Percentiles rank a stretch among this genome's conserved stretches.
Evolutionary conservation across 2,113 vertebrate species (phyloP).

Genomic region (Cryptomyrus ogoouensis): DNA sequence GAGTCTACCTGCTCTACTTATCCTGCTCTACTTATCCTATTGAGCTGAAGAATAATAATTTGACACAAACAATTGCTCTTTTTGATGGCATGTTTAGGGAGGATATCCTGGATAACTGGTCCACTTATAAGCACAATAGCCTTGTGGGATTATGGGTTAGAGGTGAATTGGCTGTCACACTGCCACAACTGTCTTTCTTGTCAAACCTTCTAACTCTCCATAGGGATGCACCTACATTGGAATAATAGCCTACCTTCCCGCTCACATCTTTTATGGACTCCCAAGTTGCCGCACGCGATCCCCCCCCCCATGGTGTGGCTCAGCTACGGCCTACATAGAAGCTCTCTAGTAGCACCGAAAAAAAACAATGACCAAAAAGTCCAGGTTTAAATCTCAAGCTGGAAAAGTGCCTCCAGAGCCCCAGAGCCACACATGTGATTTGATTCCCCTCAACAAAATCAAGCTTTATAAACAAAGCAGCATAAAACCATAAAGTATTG

Average conservation of each 20-base stretch:
- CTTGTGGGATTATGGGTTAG: neutral
- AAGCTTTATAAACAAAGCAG: neutral
- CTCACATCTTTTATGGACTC: neutral
- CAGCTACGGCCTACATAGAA: neutral
- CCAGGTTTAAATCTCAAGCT: neutral
- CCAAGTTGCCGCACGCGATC: neutral
- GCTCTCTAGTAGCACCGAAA: neutral
- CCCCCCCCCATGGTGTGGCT: neutral
- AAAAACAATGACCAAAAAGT: neutral
- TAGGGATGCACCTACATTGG: neutral
- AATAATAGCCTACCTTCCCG: neutral
- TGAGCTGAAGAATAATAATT: neutral
- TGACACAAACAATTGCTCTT: neutral
- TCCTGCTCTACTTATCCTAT: neutral
- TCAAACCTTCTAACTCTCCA: neutral
- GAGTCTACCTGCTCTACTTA: neutral
- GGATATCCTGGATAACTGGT: neutral
- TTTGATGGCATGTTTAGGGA: neutral
- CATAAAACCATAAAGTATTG: neutral
- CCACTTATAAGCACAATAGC: neutral
- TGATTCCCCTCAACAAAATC: neutral
- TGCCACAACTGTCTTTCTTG: neutral
- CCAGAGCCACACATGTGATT: neutral
- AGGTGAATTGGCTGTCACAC: neutral
- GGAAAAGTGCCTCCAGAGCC: neutral